Percentiles rank a stretch among this genome's conserved stretches.
Conservation (phyloP, 2,113 vertebrate species). For the Capricornis sumatraensis region DNA sequence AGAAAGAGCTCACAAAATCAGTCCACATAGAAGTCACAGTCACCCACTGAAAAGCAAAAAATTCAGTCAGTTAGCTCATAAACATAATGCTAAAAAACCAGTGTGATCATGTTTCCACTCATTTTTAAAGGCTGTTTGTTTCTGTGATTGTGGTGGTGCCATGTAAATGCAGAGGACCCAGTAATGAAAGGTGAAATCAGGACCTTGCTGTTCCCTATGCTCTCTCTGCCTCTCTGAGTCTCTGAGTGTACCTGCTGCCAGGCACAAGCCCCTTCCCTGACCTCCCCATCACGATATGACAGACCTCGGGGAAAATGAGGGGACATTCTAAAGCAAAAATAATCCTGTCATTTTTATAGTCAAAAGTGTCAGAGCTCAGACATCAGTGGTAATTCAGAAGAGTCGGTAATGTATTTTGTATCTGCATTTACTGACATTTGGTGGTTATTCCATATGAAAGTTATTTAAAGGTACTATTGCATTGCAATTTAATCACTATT, state of each 20-base stretch:
- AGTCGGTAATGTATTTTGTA: conserved; percentile 19
- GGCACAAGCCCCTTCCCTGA: not conserved
- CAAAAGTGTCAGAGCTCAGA: conserved; percentile 46
- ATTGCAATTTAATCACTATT: not conserved
- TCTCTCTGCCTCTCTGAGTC: not conserved
- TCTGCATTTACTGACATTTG: not conserved
- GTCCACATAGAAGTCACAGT: not conserved
- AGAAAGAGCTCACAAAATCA: not conserved
- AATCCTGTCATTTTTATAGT: conserved; percentile 52
- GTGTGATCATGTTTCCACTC: not conserved
- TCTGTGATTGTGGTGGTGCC: not conserved
- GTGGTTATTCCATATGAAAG: not conserved
- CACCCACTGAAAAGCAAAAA: not conserved
- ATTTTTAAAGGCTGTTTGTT: not conserved
- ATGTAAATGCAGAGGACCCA: not conserved
- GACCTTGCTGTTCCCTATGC: not conserved
- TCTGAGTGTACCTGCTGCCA: not conserved
- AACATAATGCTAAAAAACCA: accelerated
- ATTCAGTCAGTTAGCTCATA: not conserved
- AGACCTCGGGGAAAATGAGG: conserved; percentile 1
- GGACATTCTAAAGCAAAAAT: conserved; percentile 39
- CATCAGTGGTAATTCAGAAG: conserved; percentile 18
- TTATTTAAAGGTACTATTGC: not conserved
- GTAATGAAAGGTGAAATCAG: not conserved
- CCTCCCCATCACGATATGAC: conserved; percentile 44